A percentile compares a stretch with the other conserved stretches of the same genome.
phyloP scores from a whole-genome alignment of 2,888 invertebrate genomes.

The Strigamia crassipes region DNA sequence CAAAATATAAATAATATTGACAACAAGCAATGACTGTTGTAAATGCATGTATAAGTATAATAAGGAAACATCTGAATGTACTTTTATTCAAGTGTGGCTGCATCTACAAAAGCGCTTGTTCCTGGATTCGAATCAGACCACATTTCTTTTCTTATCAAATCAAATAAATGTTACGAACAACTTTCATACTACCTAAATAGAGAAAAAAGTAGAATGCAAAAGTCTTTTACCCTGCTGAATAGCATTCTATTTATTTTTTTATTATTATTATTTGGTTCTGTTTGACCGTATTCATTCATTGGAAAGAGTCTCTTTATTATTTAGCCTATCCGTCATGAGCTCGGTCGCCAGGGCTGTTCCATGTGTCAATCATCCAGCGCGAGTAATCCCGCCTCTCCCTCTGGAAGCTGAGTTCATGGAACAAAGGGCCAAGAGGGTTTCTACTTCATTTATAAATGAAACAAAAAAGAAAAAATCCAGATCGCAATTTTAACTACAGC shows the following conservation, averaged over 20 bases:
- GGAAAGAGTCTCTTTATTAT: slow-evolving; percentile 42
- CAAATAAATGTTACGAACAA: neutral
- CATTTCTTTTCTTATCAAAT: slow-evolving; percentile 32
- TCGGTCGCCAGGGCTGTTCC: slow-evolving; percentile 40
- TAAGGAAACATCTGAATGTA: slow-evolving; percentile 2
- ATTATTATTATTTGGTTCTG: neutral
- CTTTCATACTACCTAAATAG: neutral
- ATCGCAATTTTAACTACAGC: neutral
- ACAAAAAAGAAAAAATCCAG: neutral
- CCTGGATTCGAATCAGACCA: slow-evolving; percentile 33
- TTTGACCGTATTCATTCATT: slow-evolving; percentile 39
- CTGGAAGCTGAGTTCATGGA: slow-evolving; percentile 21
- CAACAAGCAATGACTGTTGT: neutral
- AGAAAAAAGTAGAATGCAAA: neutral
- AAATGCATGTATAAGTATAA: slow-evolving; percentile 2
- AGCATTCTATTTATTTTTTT: neutral
- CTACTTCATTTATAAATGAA: neutral
- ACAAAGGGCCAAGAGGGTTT: slow-evolving; percentile 33
- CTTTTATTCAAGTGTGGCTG: neutral
- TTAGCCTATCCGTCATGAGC: slow-evolving; percentile 40
- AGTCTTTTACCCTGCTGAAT: neutral
- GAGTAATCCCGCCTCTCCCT: slow-evolving; percentile 37
- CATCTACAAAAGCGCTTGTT: neutral
- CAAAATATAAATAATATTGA: slow-evolving; percentile 13
- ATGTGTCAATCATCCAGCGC: slow-evolving; percentile 10